Base-by-base conservation (phyloP, 2,113 vertebrate species). In the Sander lucioperca region DNA sequence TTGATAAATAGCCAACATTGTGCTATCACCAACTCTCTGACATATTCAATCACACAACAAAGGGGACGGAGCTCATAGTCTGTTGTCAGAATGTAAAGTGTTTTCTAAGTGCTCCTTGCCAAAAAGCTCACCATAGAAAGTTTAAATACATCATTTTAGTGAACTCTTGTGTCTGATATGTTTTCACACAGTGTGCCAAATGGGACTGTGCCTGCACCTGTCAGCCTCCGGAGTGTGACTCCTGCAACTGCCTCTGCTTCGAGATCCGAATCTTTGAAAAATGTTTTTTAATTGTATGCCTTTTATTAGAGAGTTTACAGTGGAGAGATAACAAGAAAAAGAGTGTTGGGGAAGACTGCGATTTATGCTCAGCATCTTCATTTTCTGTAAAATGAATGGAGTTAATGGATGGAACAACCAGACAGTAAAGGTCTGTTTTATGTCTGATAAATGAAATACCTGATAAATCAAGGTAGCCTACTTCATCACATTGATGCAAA, bases 171-270 rank as follows among this genome's bases (percentile, higher is more conserved):
- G 15, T 64, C 6, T 72, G 5, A 0, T 27, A 0, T 69, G 2
- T 85, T 27, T 85, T 33, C 84, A 86, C 61, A 18, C 75, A 95
- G 95, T 97, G 96, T 84, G 84, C 85, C 0, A 84, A 90, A 21
- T 96, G 95, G 61, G 96, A 97, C 89, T 97, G 97, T 71, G 95
- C 96, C 78, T 96, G 96, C 58, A 95, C 95, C 1, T 97, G 96
- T 87, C 96, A 97, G 58, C 94, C 94, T 5, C 96, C 96, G 0
- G 95, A 97, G 83, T 97, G 97, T 62, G 95, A 97, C 66, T 95
- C 95, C 92, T 96, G 96, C 91, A 97, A 97, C 94, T 98, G 97
- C 69, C 94, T 97, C 76, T 98, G 96, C 94, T 97, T 96, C 12
- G 96, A 98, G 92, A 96, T 98, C 93, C 95, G 96, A 88, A 95